Base-by-base conservation (phyloP, 2,797 vertebrate species). In the Sebastes melanostomus region DNA sequence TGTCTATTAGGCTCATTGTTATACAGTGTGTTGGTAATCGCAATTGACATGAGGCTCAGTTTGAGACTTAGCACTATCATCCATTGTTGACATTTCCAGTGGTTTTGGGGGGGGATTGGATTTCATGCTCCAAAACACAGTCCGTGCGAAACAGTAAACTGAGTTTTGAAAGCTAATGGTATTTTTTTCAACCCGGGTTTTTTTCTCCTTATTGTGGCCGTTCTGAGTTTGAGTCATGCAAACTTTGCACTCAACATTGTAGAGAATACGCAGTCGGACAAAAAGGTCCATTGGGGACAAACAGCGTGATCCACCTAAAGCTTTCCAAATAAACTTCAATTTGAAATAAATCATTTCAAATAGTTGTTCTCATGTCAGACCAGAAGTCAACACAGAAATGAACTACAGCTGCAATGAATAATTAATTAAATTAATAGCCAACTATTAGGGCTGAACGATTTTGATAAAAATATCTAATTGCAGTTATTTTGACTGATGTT, bases 101-200 rank as follows among this genome's bases (percentile, higher is more conserved):
- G 34, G 22, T 65, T 59, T 42, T 67, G 11, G 20, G 60, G 30
- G 30, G 55, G 36, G 34, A 63, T 52, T 68, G 8, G 63, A 82
- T 80, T 76, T 73, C 70, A 68, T 50, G 42, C 72, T 77, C 76
- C 27, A 27, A 30, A 82, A 59, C 50, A 50, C 55, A 70, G 59
- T 32, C n/a, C 20, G 42, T 54, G 30, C 8, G 25, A 52, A 80
- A 30, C 38, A 27, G 16, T 55, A 54, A 67, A 60, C 38, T 50
- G 25, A 50, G 3, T 50, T 59, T 52, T 50, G 18, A 66, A 50
- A 27, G n/a, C 27, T 18, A 29, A 55, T 8, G 7, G 14, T 18
- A 3, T 22, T 60, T 34, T 22, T 34, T 34, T 54, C 20, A 25
- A 52, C 9, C 34, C 4, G 16, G 46, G 22, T 65, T 1, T 34